phyloP scores from a whole-genome alignment of 2,113 vertebrate genomes.

The Baryphthengus martii region DNA sequence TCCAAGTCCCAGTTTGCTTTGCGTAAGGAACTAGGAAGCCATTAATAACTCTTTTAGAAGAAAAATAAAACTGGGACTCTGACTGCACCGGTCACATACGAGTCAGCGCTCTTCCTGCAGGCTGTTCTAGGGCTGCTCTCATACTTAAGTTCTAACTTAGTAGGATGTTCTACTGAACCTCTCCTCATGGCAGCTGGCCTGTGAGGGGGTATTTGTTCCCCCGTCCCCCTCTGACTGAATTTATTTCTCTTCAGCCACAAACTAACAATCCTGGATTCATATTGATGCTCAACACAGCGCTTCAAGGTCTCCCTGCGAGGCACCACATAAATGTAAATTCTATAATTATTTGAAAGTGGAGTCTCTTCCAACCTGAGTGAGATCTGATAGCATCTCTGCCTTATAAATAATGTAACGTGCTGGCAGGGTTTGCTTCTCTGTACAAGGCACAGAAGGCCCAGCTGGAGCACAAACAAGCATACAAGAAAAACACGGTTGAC shows the following conservation, averaged over 20 bases:
- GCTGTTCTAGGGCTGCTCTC: no score
- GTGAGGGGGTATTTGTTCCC: neutral
- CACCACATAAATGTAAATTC: conserved; percentile 51
- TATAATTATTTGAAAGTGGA: conserved; percentile 53
- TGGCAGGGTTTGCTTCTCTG: conserved; percentile 18
- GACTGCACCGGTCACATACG: fast-evolving
- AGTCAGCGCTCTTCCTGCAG: neutral
- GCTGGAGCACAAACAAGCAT: conserved; percentile 37
- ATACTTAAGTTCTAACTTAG: neutral
- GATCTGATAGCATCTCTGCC: conserved; percentile 48
- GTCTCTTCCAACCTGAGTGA: conserved; percentile 49
- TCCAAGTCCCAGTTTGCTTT: neutral
- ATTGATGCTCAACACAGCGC: neutral
- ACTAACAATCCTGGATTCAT: neutral
- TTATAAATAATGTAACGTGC: conserved; percentile 59
- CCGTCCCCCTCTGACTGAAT: neutral
- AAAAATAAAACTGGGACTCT: neutral
- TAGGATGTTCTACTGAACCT: neutral
- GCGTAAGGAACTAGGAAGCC: neutral
- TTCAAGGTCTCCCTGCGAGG: conserved; percentile 19
- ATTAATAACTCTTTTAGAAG: neutral
- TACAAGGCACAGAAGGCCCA: conserved; percentile 30
- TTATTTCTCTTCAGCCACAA: neutral
- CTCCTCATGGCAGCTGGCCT: neutral
- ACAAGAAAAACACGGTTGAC: conserved; percentile 14